These are phyloP conservation scores for Danio albolineatus DNA, from an alignment of 2,797 vertebrate species.

Conservation along the genomic window DNA sequence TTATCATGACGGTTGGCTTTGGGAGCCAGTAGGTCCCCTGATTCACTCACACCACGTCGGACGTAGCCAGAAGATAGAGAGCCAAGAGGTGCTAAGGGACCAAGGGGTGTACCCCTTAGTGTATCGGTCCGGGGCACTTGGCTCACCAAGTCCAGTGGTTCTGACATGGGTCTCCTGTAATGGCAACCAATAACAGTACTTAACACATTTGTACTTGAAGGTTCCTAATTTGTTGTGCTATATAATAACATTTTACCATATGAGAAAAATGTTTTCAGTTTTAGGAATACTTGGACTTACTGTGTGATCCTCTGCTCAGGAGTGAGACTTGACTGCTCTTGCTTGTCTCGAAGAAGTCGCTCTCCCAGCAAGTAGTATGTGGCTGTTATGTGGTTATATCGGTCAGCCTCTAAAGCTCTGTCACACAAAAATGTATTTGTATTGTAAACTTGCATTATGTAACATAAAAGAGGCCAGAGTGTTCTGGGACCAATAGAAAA, in stretches of 20 bases:
- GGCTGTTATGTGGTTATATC: conserved; percentile 81
- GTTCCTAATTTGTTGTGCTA: too few relatives aligned
- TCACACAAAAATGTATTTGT: conserved; percentile 20
- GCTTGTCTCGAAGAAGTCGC: conserved; percentile 78
- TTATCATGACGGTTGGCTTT: conserved; percentile 65
- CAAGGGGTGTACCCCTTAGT: conserved; percentile 62
- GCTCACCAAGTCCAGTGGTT: conserved; percentile 56
- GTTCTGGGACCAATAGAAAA: conserved; percentile 28
- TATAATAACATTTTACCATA: not conserved
- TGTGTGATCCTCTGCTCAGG: conserved; percentile 59
- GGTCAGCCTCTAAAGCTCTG: conserved; percentile 77
- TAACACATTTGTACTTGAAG: too few relatives aligned
- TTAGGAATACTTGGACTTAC: conserved; percentile 24
- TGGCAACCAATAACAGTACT: conserved; percentile 14
- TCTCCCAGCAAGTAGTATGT: conserved; percentile 81
- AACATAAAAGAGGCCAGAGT: not conserved
- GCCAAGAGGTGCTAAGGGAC: conserved; percentile 46
- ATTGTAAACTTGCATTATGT: not conserved
- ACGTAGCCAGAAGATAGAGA: conserved; percentile 64
- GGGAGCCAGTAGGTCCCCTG: conserved; percentile 74
- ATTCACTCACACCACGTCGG: conserved; percentile 71
- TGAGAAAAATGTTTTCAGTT: not conserved
- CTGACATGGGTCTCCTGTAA: conserved; percentile 62
- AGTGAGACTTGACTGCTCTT: conserved; percentile 68
- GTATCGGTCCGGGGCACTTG: not conserved